Base-by-base conservation (phyloP, 2,797 vertebrate species). In the Crenichthys baileyi region DNA sequence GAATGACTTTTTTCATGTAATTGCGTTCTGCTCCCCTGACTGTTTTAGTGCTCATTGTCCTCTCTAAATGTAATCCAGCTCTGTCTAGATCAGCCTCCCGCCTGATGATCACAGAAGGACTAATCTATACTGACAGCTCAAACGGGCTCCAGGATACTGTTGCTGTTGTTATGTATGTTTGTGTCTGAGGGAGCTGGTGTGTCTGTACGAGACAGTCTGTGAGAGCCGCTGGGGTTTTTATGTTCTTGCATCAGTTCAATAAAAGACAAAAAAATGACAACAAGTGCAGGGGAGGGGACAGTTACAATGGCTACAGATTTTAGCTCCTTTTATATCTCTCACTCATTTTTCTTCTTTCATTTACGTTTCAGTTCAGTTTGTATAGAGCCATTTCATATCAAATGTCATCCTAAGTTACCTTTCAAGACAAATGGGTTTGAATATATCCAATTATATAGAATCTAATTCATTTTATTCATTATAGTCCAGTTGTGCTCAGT, bases 291-390 rank as follows among this genome's bases (percentile, higher is more conserved):
- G 84, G 80, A 86, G 82, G 89, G 86, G 51, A 77, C 79, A 78
- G 94, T 96, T 95, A 81, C 93, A 90, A 94, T 95, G 93, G 85
- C 85, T 88, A 94, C 93, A 72, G 67, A 81, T 87, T 90, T 92
- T 86, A 79, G 50, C 78, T 74, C 77, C 81, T 31, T 83, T 46
- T 39, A 24, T 80, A n/a, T 72, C 18, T 73, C 18, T 70, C 55
- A 71, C 22, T 73, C 16, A 26, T 73, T 8, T 85, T 63, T 56
- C 11, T 50, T 53, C 20, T 26, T 67, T 4, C 71, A 60, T 61
- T 22, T 61, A 75, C 48, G 24, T 83, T 63, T 83, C 73, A 83
- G 82, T 68, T 73, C 70, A 76, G 78, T 68, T 22, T 65, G 22
- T 65, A 39, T 18, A 20, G 61, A 65, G 18, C 0, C 51, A n/a